Evolutionary conservation across 2,797 vertebrate species (phyloP).

Genomic region (Tapera naevia): DNA sequence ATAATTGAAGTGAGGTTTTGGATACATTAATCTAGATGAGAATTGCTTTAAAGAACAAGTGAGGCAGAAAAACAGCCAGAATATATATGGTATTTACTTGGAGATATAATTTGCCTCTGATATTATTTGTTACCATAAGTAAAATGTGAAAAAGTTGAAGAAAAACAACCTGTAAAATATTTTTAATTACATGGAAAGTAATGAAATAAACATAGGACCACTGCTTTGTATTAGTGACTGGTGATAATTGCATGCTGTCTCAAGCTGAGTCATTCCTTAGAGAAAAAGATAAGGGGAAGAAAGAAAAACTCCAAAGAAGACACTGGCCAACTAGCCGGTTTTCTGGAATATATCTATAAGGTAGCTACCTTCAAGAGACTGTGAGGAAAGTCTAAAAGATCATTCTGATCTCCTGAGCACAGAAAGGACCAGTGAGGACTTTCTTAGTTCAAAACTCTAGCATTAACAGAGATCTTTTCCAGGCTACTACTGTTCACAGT

Average conservation of each 20-base stretch:
- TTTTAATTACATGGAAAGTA: background rate
- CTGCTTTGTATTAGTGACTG: background rate
- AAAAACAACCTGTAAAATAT: background rate
- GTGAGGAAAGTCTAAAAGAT: background rate
- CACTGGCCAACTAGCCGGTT: background rate
- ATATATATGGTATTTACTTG: background rate
- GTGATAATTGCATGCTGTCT: background rate
- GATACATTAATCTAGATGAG: constrained; percentile 59
- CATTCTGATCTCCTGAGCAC: background rate
- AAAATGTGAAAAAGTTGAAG: background rate
- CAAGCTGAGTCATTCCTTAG: background rate
- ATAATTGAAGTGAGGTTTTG: constrained; percentile 71
- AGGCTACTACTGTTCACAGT: background rate
- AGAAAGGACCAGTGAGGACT: background rate
- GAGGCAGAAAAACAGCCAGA: constrained; percentile 49
- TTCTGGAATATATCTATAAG: background rate
- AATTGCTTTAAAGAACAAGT: constrained; percentile 56
- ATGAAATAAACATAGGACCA: background rate
- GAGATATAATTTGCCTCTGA: constrained; percentile 11
- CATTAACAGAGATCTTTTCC: background rate
- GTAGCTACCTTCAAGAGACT: background rate
- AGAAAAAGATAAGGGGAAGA: background rate
- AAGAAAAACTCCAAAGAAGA: background rate
- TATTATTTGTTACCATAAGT: constrained; percentile 1
- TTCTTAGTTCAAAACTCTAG: background rate